Percentiles rank a stretch among this genome's conserved stretches.
Evolutionary conservation across 2,888 invertebrate genomes (phyloP).

Genomic region (Drosophila paucipuncta): DNA sequence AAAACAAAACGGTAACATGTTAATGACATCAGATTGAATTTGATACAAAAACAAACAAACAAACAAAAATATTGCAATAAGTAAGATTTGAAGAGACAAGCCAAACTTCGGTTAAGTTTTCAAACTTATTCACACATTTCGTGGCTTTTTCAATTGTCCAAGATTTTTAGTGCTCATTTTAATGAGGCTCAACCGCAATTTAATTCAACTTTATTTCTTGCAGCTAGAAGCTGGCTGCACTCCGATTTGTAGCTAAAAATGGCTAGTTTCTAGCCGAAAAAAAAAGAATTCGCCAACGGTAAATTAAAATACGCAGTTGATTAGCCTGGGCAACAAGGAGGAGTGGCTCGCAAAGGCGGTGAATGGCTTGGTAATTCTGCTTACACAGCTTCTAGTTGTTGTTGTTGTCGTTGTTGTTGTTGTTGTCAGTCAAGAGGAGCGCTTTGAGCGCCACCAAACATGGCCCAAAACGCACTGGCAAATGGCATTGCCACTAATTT

Average conservation of each 20-base stretch:
- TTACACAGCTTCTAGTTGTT: constrained; percentile 2
- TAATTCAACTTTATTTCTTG: neutral
- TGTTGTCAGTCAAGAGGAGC: constrained; percentile 61
- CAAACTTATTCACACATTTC: neutral
- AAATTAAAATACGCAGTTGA: constrained; percentile 76
- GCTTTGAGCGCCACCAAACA: constrained; percentile 59
- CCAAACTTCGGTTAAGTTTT: neutral
- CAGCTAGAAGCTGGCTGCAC: constrained; percentile 21
- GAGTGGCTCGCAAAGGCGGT: constrained; percentile 30
- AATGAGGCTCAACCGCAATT: neutral
- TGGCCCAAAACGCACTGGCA: constrained; percentile 72
- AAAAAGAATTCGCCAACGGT: constrained; percentile 55
- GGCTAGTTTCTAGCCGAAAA: constrained; percentile 47
- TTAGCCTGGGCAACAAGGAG: constrained; percentile 54
- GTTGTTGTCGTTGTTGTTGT: constrained; percentile 20
- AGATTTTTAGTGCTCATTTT: neutral
- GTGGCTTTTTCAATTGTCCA: neutral
- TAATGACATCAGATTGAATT: neutral
- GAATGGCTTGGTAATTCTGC: constrained; percentile 27
- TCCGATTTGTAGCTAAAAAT: constrained; percentile 13
- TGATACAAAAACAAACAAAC: neutral
- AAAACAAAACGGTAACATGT: neutral
- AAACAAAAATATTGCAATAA: neutral
- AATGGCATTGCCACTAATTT: constrained; percentile 69
- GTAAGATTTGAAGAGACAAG: neutral